Percentiles rank a stretch among this genome's conserved stretches.
These are phyloP conservation scores for Odontomyia ornata DNA, from an alignment of 2,888 invertebrate genomes.

Conservation along the genomic window DNA sequence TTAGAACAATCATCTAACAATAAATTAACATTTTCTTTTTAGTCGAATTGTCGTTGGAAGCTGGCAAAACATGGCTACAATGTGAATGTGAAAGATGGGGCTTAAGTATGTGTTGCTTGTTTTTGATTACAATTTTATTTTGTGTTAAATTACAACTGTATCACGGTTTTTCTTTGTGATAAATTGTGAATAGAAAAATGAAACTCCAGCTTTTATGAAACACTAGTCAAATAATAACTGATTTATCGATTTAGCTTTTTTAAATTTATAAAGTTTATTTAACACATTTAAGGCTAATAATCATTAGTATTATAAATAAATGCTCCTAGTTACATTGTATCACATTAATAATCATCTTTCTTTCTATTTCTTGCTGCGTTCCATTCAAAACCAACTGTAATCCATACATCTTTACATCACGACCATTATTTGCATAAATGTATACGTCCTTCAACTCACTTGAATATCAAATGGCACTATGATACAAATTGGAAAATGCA, in stretches of 20 bases:
- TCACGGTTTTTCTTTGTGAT: background rate
- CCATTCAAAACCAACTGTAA: slow-evolving; percentile 19
- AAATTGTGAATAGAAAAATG: background rate
- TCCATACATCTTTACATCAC: slow-evolving; percentile 20
- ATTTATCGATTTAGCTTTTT: no score
- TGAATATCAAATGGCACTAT: background rate
- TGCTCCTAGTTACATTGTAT: background rate
- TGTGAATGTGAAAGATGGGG: slow-evolving; percentile 91
- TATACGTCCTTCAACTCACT: slow-evolving; percentile 11
- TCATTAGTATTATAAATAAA: background rate
- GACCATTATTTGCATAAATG: slow-evolving; percentile 33
- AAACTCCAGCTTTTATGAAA: no score
- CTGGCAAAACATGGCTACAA: slow-evolving; percentile 89
- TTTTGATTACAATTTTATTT: background rate
- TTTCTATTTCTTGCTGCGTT: slow-evolving; percentile 24
- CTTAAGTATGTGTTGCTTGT: slow-evolving; percentile 60
- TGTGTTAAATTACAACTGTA: background rate
- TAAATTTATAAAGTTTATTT: no score
- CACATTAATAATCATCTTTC: background rate
- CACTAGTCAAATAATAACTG: no score
- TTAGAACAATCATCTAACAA: background rate
- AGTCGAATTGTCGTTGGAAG: slow-evolving; percentile 88
- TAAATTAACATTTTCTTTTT: slow-evolving; percentile 53
- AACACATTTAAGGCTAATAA: no score
- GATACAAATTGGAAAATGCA: background rate